Percentiles rank a stretch among this genome's conserved stretches.
These are phyloP conservation scores for Sphaerodactylus townsendi DNA, from an alignment of 2,113 vertebrate species.

Conservation along the genomic window DNA sequence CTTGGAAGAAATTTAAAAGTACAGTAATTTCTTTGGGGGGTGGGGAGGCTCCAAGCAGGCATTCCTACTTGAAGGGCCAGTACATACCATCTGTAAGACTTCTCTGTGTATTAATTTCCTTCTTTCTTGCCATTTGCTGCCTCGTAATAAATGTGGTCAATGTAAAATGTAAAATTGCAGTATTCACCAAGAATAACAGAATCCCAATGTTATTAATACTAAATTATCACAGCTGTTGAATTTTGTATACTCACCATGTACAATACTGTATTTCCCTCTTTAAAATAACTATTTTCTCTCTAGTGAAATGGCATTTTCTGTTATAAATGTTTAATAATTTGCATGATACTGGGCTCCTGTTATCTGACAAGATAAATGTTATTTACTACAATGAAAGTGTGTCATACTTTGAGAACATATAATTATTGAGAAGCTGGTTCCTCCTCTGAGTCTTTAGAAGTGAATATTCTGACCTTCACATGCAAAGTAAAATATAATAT, in stretches of 20 bases:
- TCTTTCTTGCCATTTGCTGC: neutral
- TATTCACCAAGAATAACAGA: neutral
- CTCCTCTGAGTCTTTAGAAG: neutral
- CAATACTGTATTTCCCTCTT: neutral
- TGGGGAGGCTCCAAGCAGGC: no score
- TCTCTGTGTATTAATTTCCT: neutral
- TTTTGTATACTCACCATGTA: neutral
- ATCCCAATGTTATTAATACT: neutral
- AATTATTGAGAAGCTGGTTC: constrained; percentile 14
- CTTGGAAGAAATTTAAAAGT: no score
- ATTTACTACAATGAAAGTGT: constrained; percentile 18
- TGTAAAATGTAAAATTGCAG: neutral
- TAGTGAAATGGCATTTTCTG: neutral
- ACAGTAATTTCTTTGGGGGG: no score
- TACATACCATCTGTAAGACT: neutral
- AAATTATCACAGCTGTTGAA: neutral
- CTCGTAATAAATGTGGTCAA: neutral
- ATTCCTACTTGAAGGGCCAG: no score
- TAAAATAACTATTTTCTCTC: neutral
- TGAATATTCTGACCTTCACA: constrained; percentile 29
- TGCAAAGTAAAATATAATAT: constrained; percentile 4
- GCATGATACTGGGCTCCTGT: constrained; percentile 1
- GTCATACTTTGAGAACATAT: constrained; percentile 15
- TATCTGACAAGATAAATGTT: constrained; percentile 26
- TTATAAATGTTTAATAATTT: constrained; percentile 22